Conservation (phyloP, 2,113 vertebrate genomes). For the Poicephalus meyeri region DNA sequence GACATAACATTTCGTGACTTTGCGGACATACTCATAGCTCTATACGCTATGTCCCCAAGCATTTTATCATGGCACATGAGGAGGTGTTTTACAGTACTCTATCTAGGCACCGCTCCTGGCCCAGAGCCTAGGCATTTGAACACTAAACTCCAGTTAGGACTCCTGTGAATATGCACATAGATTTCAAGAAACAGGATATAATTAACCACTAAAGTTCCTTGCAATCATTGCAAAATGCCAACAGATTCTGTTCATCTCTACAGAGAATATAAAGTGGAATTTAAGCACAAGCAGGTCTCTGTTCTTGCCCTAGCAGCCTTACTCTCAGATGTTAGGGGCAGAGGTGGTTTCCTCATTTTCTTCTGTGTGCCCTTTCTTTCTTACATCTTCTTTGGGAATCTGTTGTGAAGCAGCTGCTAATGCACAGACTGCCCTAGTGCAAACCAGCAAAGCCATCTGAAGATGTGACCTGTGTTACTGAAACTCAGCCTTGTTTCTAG, state of each 20-base stretch:
- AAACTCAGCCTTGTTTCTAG: neutral
- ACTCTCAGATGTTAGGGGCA: neutral
- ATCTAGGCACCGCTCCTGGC: constrained; percentile 36
- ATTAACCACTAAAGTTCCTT: constrained; percentile 44
- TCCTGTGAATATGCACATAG: neutral
- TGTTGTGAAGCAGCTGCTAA: neutral
- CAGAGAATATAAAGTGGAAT: neutral
- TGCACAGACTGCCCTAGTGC: neutral
- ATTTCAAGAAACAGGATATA: constrained; percentile 27
- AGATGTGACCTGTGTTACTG: neutral
- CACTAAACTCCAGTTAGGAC: constrained; percentile 28
- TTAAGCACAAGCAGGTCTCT: constrained; percentile 5
- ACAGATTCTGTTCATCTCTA: neutral
- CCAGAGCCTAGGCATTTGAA: constrained; percentile 5
- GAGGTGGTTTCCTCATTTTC: neutral
- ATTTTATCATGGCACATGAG: neutral
- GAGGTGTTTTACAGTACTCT: neutral
- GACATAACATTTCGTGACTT: neutral
- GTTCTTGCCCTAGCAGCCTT: neutral
- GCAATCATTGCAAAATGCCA: constrained; percentile 20
- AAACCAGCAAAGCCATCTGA: neutral
- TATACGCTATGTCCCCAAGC: neutral
- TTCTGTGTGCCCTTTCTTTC: neutral
- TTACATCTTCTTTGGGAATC: neutral
- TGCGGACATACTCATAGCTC: neutral